Evolutionary conservation across 2,888 invertebrate genomes (phyloP).

Genomic region (Acrobasis consociella): DNA sequence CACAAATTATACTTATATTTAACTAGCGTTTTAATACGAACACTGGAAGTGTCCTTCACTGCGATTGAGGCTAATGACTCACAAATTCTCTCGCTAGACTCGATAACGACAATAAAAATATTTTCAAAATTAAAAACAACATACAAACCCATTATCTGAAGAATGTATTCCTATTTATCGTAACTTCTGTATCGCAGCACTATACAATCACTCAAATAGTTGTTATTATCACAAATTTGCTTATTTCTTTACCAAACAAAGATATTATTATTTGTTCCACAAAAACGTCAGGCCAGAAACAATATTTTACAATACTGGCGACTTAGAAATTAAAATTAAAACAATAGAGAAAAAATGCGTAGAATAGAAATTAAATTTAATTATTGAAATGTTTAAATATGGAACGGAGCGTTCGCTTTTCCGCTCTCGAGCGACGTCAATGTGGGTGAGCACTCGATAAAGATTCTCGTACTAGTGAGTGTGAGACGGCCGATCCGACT

Average conservation of each 20-base stretch:
- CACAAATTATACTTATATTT: neutral
- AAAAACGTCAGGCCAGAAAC: slow-evolving; percentile 9
- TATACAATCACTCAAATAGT: slow-evolving; percentile 24
- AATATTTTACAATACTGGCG: neutral
- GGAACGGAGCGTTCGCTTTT: slow-evolving; percentile 36
- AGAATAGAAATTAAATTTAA: slow-evolving; percentile 21
- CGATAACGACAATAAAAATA: slow-evolving; percentile 1
- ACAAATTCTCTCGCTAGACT: slow-evolving; percentile 9
- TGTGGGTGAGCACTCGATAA: slow-evolving; percentile 33
- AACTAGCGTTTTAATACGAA: neutral
- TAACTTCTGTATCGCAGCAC: slow-evolving; percentile 5
- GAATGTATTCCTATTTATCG: slow-evolving; percentile 3
- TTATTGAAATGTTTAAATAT: slow-evolving; percentile 32
- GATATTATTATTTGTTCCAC: slow-evolving; percentile 30
- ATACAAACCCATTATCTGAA: slow-evolving; percentile 21
- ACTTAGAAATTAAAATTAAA: neutral
- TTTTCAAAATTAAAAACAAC: neutral
- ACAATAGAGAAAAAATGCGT: slow-evolving; percentile 17
- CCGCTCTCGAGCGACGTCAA: slow-evolving; percentile 32
- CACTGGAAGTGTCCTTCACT: slow-evolving; percentile 16
- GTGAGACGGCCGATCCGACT: slow-evolving; percentile 34
- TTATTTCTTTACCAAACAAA: slow-evolving; percentile 35
- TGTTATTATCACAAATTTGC: slow-evolving; percentile 33
- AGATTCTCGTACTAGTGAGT: slow-evolving; percentile 37
- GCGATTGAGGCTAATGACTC: slow-evolving; percentile 17